Conservation (phyloP, 2,888 invertebrate species). For the Barypeithes pellucidus region DNA sequence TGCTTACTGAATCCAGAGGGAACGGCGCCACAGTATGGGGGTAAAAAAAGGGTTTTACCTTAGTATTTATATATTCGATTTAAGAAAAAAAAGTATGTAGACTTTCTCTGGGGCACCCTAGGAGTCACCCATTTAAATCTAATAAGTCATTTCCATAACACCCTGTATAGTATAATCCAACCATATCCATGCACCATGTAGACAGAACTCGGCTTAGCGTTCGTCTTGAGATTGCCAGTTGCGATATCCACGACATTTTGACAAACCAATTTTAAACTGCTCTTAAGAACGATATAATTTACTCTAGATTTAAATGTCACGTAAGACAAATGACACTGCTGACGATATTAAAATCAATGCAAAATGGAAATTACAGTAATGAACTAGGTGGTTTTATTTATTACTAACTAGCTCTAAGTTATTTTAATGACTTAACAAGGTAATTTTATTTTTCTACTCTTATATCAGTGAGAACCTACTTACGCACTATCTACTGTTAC, state of each 20-base stretch:
- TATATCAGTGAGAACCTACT: no score
- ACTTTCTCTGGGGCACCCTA: no score
- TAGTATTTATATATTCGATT: no score
- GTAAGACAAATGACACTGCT: constrained; percentile 53
- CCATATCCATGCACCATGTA: not conserved
- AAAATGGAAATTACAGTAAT: constrained; percentile 58
- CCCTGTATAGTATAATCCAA: not conserved
- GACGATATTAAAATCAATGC: constrained; percentile 58
- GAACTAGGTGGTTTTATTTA: constrained; percentile 55
- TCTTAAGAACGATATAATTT: constrained; percentile 29
- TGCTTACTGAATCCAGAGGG: no score
- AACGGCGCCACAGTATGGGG: no score
- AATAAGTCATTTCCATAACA: no score
- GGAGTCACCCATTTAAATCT: no score
- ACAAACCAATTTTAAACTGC: constrained; percentile 20
- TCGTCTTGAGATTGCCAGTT: not conserved
- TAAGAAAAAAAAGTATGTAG: no score
- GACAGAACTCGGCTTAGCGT: no score
- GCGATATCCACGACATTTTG: constrained; percentile 18
- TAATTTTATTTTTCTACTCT: no score
- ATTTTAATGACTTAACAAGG: constrained; percentile 50
- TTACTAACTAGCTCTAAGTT: constrained; percentile 56
- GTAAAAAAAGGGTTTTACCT: no score
- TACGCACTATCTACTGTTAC: no score
- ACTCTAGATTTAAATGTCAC: constrained; percentile 43